Conservation (phyloP, 2,797 vertebrate species). For the Sardinella longiceps region DNA sequence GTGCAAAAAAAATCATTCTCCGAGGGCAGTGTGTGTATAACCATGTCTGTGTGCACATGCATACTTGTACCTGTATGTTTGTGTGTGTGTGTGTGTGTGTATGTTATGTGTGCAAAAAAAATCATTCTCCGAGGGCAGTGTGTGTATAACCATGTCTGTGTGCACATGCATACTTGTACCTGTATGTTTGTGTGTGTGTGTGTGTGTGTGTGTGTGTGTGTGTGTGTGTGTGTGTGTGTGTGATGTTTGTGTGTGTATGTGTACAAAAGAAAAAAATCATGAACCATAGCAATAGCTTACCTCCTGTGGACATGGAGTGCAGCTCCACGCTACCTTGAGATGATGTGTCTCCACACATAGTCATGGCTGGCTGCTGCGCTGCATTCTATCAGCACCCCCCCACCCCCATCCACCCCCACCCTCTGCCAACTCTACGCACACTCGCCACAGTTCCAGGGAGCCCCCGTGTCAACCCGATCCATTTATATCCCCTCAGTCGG, state of each 20-base stretch:
- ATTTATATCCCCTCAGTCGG: neutral
- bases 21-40: neutral
- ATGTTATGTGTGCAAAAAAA: too few relatives aligned
- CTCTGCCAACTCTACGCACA: neutral
- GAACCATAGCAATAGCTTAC: too few relatives aligned
- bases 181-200: neutral
- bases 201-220: neutral
- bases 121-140: too few relatives aligned
- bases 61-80: neutral
- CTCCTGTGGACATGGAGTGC: neutral
- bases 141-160: neutral
- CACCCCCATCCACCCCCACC: neutral
- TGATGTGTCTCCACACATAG: neutral
- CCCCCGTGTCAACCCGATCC: neutral
- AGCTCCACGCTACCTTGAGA: neutral
- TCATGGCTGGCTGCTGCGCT: neutral
- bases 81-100: neutral
- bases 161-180: too few relatives aligned
- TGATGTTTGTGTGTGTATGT: neutral
- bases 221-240: conserved; percentile 9
- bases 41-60: neutral
- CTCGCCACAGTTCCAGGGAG: neutral
- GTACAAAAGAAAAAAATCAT: too few relatives aligned
- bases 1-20: too few relatives aligned
- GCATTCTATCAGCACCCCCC: neutral